Evolutionary conservation across 2,113 vertebrate species (phyloP).

Genomic region (Cyphomyrus discorhynchus): DNA sequence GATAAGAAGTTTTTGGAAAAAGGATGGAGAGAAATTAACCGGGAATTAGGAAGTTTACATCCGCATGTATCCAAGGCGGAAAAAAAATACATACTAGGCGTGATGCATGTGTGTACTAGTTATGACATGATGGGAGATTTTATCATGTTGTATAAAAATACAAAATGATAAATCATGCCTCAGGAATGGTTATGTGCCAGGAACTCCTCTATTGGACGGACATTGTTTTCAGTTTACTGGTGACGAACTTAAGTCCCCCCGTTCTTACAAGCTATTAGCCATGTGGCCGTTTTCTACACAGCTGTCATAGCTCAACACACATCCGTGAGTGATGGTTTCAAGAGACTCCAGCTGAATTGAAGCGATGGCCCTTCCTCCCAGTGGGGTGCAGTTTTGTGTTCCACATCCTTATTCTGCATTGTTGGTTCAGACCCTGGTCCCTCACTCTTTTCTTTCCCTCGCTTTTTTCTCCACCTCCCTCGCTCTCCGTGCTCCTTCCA

Average conservation of each 20-base stretch:
- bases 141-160: neutral
- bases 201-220: neutral
- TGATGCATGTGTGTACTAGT: neutral
- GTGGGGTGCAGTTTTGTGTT: neutral
- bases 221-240: neutral
- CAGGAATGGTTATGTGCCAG: neutral
- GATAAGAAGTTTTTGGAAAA: neutral
- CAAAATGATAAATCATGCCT: neutral
- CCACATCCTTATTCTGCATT: neutral
- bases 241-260: neutral
- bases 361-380: neutral
- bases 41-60: neutral
- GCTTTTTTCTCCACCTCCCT: neutral
- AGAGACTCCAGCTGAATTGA: neutral
- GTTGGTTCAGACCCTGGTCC: neutral
- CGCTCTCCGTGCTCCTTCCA: constrained; percentile 24
- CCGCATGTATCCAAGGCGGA: neutral
- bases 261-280: neutral
- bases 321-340: neutral
- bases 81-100: neutral
- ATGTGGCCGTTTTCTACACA: neutral
- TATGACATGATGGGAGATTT: neutral
- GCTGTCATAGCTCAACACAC: neutral
- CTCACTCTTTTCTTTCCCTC: neutral
- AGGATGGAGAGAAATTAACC: neutral